Conservation (phyloP, 2,888 invertebrate species). For the Cyaniris semiargus region DNA sequence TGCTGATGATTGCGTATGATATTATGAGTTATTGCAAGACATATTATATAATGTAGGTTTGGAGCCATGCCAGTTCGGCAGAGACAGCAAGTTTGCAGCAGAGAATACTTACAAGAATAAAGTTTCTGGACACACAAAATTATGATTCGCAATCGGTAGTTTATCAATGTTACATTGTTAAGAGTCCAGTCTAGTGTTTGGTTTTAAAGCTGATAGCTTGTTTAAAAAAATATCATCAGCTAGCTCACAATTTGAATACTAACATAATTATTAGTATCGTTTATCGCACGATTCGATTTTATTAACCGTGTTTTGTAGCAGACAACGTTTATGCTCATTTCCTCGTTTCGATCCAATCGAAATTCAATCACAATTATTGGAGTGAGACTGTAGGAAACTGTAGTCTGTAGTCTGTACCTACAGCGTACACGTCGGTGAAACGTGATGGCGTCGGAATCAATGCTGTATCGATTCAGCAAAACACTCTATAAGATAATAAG, state of each 20-base stretch:
- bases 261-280: background rate
- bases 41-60: conserved; percentile 9
- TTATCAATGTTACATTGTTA: background rate
- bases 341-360: background rate
- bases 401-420: background rate
- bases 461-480: conserved; percentile 22
- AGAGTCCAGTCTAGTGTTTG: too few relatives aligned
- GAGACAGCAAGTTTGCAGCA: background rate
- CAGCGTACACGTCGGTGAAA: background rate
- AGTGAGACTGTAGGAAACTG: background rate
- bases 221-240: too few relatives aligned
- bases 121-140: background rate
- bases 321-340: background rate
- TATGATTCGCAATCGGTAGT: background rate
- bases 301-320: background rate
- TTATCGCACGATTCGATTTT: background rate
- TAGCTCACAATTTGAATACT: background rate
- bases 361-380: conserved; percentile 9
- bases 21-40: background rate
- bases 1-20: background rate
- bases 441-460: conserved; percentile 3
- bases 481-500: background rate
- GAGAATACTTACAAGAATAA: background rate
- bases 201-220: too few relatives aligned
- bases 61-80: background rate